phyloP scores from a whole-genome alignment of 53 echinoderm and acorn worm species.

The Paracentrotus lividus region DNA sequence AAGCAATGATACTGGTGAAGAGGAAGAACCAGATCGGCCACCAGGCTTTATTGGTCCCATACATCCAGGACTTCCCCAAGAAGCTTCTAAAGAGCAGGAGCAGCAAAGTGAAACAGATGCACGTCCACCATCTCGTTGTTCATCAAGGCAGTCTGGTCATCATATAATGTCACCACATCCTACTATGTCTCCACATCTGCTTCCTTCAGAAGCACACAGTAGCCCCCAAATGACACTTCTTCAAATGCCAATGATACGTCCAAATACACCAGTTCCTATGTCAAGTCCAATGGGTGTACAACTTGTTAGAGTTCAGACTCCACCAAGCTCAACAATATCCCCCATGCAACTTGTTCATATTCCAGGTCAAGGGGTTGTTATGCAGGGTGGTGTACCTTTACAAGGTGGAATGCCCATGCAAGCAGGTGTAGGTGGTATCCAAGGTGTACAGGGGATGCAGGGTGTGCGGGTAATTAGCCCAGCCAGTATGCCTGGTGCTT shows the following conservation, averaged over 20 bases:
- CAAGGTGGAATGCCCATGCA: conserved; percentile 52
- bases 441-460: background rate
- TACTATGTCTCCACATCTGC: conserved; percentile 43
- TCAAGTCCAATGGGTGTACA: conserved; percentile 61
- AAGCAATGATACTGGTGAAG: conserved; percentile 21
- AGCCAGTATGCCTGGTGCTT: conserved; percentile 7
- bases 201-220: background rate
- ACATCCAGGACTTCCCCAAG: conserved; percentile 73
- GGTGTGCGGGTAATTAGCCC: conserved; percentile 39
- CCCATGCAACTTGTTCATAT: conserved; percentile 65
- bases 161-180: conserved; percentile 54
- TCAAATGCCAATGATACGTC: conserved; percentile 60
- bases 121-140: conserved; percentile 54
- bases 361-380: conserved; percentile 60
- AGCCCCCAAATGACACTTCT: conserved; percentile 55
- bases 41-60: conserved; percentile 80
- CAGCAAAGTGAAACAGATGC: conserved; percentile 28
- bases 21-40: conserved; percentile 53
- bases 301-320: conserved; percentile 60
- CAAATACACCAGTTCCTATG: conserved; percentile 48
- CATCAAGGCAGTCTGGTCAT: conserved; percentile 39
- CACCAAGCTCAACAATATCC: conserved; percentile 54
- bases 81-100: conserved; percentile 51
- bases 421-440: conserved; percentile 53
- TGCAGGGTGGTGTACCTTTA: conserved; percentile 40